phyloP scores from a whole-genome alignment of 1,140 invertebrate genomes.

The Phocides pigmalion region DNA sequence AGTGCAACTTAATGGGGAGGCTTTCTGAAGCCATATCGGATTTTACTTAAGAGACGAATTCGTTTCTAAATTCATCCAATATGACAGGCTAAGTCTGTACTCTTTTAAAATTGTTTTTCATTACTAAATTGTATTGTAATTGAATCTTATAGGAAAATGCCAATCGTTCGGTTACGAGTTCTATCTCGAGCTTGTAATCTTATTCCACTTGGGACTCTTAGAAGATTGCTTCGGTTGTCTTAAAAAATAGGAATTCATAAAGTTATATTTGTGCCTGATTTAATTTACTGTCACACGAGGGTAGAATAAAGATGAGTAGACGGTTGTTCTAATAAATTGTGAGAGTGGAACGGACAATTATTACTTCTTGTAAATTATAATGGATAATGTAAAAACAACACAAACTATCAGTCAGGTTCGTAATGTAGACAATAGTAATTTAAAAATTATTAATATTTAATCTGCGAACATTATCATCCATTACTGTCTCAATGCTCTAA shows the following conservation, averaged over 20 bases:
- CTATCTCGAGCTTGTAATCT: constrained; percentile 25
- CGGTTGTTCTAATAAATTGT: too few relatives aligned
- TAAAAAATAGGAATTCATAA: neutral
- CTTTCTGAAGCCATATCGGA: neutral
- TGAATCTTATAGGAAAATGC: constrained; percentile 18
- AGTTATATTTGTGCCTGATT: neutral
- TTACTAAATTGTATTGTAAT: constrained; percentile 25
- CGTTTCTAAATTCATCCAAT: too few relatives aligned
- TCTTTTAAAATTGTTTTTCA: neutral
- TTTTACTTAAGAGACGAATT: neutral
- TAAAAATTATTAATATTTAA: too few relatives aligned
- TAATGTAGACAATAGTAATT: too few relatives aligned
- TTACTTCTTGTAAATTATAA: too few relatives aligned
- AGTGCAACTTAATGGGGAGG: neutral
- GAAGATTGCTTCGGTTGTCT: neutral
- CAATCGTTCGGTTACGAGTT: constrained; percentile 23
- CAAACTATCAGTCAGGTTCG: too few relatives aligned
- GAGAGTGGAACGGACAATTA: too few relatives aligned
- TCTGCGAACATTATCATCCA: too few relatives aligned
- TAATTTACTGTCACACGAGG: too few relatives aligned
- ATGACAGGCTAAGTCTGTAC: neutral
- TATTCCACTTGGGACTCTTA: constrained; percentile 23
- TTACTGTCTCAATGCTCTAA: too few relatives aligned
- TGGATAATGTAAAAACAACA: too few relatives aligned
- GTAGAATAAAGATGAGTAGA: too few relatives aligned